phyloP scores from a whole-genome alignment of 2,797 vertebrate genomes.

The Hemibagrus guttatus region DNA sequence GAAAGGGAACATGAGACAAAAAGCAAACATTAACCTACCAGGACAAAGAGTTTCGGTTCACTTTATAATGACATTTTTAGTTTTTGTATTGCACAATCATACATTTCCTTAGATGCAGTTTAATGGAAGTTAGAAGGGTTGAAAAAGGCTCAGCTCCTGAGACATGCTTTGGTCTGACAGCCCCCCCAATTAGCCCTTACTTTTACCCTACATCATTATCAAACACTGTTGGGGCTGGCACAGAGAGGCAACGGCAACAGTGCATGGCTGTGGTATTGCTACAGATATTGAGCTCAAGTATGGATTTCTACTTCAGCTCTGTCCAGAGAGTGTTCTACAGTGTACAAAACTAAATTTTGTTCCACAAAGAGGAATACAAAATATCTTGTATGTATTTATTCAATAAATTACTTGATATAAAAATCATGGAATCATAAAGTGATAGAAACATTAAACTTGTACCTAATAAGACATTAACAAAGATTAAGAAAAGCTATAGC shows the following conservation, averaged over 20 bases:
- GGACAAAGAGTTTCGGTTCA: background rate
- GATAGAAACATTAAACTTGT: background rate
- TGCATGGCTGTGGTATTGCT: background rate
- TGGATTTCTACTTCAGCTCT: slow-evolving; percentile 13
- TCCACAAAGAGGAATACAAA: background rate
- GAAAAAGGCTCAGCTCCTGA: slow-evolving; percentile 19
- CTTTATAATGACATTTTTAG: background rate
- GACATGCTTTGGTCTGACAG: slow-evolving; percentile 24
- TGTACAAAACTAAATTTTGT: slow-evolving; percentile 6
- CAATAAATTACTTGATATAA: background rate
- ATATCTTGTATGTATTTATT: background rate
- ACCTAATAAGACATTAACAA: background rate
- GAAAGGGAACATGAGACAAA: background rate
- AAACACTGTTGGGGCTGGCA: background rate
- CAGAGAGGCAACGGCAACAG: slow-evolving; percentile 8
- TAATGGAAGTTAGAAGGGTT: slow-evolving; percentile 28
- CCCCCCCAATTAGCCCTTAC: background rate
- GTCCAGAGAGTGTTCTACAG: background rate
- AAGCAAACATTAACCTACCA: background rate
- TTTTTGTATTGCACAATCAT: slow-evolving; percentile 35
- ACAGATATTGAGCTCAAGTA: slow-evolving; percentile 6
- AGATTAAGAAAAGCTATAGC: background rate
- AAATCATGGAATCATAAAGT: background rate
- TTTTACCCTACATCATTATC: slow-evolving; percentile 15
- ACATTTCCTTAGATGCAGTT: slow-evolving; percentile 30